These are phyloP conservation scores for Drosophila silvestris DNA, from an alignment of 2,888 invertebrate genomes.

Conservation along the genomic window DNA sequence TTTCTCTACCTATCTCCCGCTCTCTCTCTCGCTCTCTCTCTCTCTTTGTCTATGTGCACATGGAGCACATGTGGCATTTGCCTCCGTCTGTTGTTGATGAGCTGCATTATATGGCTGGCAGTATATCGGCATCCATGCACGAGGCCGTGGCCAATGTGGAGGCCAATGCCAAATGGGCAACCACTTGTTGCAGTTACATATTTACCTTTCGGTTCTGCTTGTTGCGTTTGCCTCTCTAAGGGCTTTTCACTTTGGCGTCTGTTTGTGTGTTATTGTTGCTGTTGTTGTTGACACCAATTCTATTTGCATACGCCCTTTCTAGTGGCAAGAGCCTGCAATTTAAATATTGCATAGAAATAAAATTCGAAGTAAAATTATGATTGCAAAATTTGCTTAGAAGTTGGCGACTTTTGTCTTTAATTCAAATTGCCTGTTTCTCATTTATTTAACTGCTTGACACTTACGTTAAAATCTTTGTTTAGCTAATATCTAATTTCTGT, in stretches of 20 bases:
- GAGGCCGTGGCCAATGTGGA: slow-evolving; percentile 59
- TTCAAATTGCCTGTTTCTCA: neutral
- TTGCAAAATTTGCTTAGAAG: neutral
- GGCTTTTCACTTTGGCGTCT: slow-evolving; percentile 61
- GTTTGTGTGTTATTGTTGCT: slow-evolving; percentile 40
- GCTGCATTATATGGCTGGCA: slow-evolving; percentile 78
- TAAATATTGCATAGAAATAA: slow-evolving; percentile 14
- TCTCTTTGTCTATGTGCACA: slow-evolving; percentile 21
- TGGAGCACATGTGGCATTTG: slow-evolving; percentile 78
- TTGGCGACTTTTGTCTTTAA: neutral
- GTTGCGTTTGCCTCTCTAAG: slow-evolving; percentile 57
- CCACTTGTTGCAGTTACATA: slow-evolving; percentile 73
- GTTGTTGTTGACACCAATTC: slow-evolving; percentile 66
- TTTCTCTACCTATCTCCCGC: neutral
- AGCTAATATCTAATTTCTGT: neutral
- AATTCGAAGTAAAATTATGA: slow-evolving; percentile 16
- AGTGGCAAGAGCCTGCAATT: slow-evolving; percentile 29
- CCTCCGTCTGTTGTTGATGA: slow-evolving; percentile 72
- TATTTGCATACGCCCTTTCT: slow-evolving; percentile 62
- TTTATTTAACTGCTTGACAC: neutral
- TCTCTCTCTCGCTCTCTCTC: neutral
- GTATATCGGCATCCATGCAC: slow-evolving; percentile 61
- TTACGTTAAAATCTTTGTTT: neutral
- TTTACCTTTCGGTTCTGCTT: slow-evolving; percentile 80
- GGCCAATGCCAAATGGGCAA: slow-evolving; percentile 70